phyloP scores from a whole-genome alignment of 2,888 invertebrate genomes.

The Nymphalis urticae region DNA sequence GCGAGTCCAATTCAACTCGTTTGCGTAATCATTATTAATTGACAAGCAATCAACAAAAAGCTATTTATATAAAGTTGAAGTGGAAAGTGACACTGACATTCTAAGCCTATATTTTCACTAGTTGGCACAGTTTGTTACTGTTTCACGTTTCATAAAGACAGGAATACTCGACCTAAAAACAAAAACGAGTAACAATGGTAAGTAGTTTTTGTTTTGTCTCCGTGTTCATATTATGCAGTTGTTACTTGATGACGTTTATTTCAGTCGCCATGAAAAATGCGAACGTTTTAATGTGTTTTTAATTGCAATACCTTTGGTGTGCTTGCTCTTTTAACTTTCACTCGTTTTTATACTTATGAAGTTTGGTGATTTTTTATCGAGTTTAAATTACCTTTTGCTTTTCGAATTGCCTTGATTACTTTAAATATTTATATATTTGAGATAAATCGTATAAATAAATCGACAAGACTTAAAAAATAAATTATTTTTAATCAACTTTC shows the following conservation, averaged over 20 bases:
- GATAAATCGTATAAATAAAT: no score
- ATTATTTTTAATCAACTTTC: no score
- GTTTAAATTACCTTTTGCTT: neutral
- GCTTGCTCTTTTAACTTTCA: constrained; percentile 8
- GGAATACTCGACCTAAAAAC: constrained; percentile 35
- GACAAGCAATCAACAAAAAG: neutral
- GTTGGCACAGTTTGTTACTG: constrained; percentile 28
- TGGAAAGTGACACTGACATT: constrained; percentile 18
- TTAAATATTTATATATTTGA: no score
- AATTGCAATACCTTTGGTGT: constrained; percentile 13
- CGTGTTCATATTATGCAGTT: constrained; percentile 23
- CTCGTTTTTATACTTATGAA: neutral
- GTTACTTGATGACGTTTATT: constrained; percentile 23
- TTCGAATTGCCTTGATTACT: neutral
- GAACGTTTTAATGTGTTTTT: constrained; percentile 17
- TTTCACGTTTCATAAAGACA: constrained; percentile 29
- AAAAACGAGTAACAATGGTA: constrained; percentile 31
- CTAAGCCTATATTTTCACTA: constrained; percentile 22
- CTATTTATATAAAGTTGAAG: neutral
- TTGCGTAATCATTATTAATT: no score
- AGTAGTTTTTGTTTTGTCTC: constrained; percentile 32
- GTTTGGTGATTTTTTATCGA: constrained; percentile 2
- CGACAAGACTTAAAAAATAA: no score
- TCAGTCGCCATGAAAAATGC: constrained; percentile 19
- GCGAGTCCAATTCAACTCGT: no score